Percentiles rank a stretch among this genome's conserved stretches.
phyloP scores from a whole-genome alignment of 2,797 vertebrate species.

The Australoheros facetus region DNA sequence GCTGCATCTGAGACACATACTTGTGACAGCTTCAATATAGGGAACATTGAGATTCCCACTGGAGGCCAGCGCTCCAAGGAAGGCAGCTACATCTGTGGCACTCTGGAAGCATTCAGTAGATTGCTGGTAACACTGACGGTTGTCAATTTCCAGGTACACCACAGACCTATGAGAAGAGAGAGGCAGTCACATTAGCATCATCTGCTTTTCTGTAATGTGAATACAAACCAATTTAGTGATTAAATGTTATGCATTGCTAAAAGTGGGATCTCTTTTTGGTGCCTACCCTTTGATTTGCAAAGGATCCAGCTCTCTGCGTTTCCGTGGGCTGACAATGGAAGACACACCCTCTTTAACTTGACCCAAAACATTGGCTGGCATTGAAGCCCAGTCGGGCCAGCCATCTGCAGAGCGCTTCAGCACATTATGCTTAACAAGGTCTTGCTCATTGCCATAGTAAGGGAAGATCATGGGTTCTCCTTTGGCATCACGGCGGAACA shows the following conservation, averaged over 20 bases:
- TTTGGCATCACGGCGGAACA: constrained; percentile 88
- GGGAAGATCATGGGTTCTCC: constrained; percentile 95
- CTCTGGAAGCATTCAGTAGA: constrained; percentile 97
- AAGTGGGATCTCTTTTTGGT: background rate
- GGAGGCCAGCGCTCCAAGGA: constrained; percentile 94
- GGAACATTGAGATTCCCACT: constrained; percentile 94
- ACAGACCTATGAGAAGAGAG: constrained; percentile 79
- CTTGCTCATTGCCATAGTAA: constrained; percentile 92
- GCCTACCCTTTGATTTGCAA: constrained; percentile 85
- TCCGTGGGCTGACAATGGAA: constrained; percentile 74
- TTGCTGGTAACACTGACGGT: constrained; percentile 94
- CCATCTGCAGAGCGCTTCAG: constrained; percentile 85
- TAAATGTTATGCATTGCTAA: background rate
- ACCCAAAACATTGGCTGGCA: constrained; percentile 78
- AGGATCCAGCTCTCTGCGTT: constrained; percentile 89
- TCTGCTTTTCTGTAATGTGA: background rate
- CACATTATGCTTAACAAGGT: constrained; percentile 92
- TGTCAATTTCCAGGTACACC: constrained; percentile 97
- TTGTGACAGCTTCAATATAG: constrained; percentile 97
- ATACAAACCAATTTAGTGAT: background rate
- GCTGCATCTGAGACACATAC: constrained; percentile 78
- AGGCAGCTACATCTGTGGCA: constrained; percentile 92
- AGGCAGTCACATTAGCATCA: background rate
- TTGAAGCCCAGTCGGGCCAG: constrained; percentile 84
- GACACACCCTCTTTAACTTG: constrained; percentile 82